Evolutionary conservation across 2,797 vertebrate genomes (phyloP).

Genomic region (Acipenser transmontanus): DNA sequence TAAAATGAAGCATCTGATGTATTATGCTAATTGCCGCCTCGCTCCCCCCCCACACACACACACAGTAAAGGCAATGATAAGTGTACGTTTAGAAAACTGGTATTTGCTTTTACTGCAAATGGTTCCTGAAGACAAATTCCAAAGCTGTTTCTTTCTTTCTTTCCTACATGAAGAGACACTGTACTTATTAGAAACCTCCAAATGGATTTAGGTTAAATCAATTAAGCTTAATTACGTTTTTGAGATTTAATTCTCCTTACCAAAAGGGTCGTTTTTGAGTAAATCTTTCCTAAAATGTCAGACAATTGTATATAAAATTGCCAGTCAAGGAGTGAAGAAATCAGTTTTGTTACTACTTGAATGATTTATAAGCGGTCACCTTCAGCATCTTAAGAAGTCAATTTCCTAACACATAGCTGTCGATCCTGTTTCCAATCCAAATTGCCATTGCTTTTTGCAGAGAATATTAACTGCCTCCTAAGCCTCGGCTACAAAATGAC

Average conservation of each 20-base stretch:
- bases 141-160: not conserved
- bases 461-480: not conserved
- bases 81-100: not conserved
- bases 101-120: constrained; percentile 5
- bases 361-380: constrained; percentile 31
- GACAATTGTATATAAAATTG: constrained; percentile 28
- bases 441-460: constrained; percentile 6
- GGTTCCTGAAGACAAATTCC: not conserved
- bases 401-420: constrained; percentile 12
- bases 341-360: constrained; percentile 23
- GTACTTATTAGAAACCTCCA: not conserved
- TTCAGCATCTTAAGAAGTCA: constrained; percentile 1
- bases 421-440: constrained; percentile 25
- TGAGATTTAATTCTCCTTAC: constrained; percentile 6
- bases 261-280: constrained; percentile 15
- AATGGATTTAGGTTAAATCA: constrained; percentile 9
- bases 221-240: not conserved
- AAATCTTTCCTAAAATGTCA: constrained; percentile 37
- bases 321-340: constrained; percentile 24
- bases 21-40: constrained; percentile 21
- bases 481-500: constrained; percentile 12
- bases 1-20: constrained; percentile 25
- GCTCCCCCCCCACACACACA: too few species aligned
- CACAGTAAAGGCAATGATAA: not conserved
- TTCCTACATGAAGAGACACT: not conserved